These are phyloP conservation scores for Tympanoctomys barrerae DNA, from an alignment of 2,797 vertebrate species.

Conservation along the genomic window DNA sequence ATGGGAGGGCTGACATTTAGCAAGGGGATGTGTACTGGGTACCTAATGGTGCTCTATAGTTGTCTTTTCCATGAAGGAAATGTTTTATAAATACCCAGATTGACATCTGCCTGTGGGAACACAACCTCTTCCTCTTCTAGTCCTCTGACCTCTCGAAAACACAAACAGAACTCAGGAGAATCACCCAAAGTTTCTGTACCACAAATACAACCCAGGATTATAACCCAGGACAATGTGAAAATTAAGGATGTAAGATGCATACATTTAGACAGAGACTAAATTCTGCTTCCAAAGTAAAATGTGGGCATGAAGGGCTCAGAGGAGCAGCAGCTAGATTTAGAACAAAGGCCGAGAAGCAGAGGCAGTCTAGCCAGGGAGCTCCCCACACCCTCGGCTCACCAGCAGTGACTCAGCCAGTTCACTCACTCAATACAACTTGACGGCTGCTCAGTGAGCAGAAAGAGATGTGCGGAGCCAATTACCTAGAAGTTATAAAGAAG, in stretches of 20 bases:
- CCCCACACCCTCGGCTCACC: neutral
- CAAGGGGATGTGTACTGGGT: neutral
- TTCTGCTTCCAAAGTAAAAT: neutral
- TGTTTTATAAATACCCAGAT: neutral
- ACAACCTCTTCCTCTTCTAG: neutral
- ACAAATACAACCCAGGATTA: neutral
- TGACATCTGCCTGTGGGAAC: neutral
- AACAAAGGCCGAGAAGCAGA: constrained; percentile 10
- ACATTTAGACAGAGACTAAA: neutral
- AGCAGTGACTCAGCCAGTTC: neutral
- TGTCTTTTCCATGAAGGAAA: neutral
- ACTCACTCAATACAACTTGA: neutral
- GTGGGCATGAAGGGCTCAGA: neutral
- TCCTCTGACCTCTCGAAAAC: neutral
- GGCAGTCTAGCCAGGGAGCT: neutral
- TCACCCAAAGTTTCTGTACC: neutral
- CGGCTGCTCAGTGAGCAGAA: neutral
- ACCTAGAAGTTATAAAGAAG: neutral
- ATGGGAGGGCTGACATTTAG: neutral
- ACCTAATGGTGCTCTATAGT: neutral
- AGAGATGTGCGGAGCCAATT: neutral
- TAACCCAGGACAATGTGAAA: neutral
- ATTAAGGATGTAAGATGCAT: neutral
- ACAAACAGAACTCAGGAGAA: neutral
- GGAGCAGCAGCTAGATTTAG: neutral